phyloP scores from a whole-genome alignment of 2,113 vertebrate species.

The Muscicapa adusta region DNA sequence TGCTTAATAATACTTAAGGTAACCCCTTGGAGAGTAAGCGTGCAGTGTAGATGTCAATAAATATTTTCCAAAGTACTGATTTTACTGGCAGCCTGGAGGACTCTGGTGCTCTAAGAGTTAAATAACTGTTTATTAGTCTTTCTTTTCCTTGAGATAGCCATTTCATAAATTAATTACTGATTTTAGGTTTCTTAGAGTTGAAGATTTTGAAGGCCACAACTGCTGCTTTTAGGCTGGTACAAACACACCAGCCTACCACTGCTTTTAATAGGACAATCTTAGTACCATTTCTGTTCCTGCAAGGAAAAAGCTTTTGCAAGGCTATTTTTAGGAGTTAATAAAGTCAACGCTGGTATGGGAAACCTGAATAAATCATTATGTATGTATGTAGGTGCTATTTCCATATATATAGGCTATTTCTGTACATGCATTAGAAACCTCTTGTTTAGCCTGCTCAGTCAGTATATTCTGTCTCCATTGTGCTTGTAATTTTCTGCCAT shows the following conservation, averaged over 20 bases:
- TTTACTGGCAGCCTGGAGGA: neutral
- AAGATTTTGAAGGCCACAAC: neutral
- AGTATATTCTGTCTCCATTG: neutral
- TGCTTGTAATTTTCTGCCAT: neutral
- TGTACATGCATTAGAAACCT: neutral
- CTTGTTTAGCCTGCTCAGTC: neutral
- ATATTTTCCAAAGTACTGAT: neutral
- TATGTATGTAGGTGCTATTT: neutral
- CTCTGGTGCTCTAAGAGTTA: neutral
- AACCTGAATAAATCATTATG: neutral
- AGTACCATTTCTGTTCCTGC: neutral
- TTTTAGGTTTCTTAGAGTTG: neutral
- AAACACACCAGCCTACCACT: neutral
- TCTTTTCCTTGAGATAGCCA: neutral
- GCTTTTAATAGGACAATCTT: neutral
- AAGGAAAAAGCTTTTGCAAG: neutral
- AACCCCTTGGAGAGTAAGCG: neutral
- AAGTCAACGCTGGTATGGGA: neutral
- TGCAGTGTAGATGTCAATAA: neutral
- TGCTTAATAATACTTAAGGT: constrained; percentile 1
- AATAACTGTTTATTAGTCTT: neutral
- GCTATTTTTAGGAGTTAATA: constrained; percentile 17
- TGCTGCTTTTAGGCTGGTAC: neutral
- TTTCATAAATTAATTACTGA: neutral
- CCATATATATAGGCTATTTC: neutral